phyloP scores from a whole-genome alignment of 2,888 invertebrate genomes.

The Ichneumoninae sp. region DNA sequence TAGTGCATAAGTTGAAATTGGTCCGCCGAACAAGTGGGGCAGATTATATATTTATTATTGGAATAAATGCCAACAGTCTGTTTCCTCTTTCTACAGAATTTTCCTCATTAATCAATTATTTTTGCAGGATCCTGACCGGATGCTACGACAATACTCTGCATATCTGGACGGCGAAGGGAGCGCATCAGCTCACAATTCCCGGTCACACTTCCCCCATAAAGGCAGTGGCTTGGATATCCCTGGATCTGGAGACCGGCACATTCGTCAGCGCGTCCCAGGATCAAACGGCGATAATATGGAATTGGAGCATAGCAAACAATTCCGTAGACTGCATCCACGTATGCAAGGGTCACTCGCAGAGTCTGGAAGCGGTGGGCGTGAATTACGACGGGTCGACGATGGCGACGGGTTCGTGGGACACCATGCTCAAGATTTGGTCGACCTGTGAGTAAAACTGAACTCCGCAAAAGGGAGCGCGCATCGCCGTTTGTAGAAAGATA shows the following conservation, averaged over 20 bases:
- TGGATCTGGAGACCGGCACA: constrained; percentile 87
- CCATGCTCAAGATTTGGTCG: constrained; percentile 96
- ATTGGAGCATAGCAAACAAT: constrained; percentile 91
- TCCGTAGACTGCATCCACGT: constrained; percentile 92
- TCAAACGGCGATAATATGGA: constrained; percentile 95
- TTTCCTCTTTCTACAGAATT: neutral
- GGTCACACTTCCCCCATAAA: constrained; percentile 95
- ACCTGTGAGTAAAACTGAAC: constrained; percentile 85
- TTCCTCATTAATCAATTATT: neutral
- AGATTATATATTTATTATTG: neutral
- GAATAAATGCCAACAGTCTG: neutral
- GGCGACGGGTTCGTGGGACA: constrained; percentile 97
- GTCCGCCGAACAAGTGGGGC: too few species aligned
- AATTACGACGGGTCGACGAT: constrained; percentile 88
- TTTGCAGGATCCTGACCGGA: constrained; percentile 93
- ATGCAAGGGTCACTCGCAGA: constrained; percentile 96
- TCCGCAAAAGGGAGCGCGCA: neutral
- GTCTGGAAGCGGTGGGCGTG: constrained; percentile 94
- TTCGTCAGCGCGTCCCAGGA: constrained; percentile 96
- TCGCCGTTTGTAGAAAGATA: neutral
- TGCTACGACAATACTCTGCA: constrained; percentile 97
- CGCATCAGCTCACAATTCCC: constrained; percentile 92
- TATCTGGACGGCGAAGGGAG: constrained; percentile 95
- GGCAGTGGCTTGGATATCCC: constrained; percentile 93
- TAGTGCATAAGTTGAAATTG: too few species aligned